Evolutionary conservation across 2,888 invertebrate genomes (phyloP).

Genomic region (Cacoxenus indagator): DNA sequence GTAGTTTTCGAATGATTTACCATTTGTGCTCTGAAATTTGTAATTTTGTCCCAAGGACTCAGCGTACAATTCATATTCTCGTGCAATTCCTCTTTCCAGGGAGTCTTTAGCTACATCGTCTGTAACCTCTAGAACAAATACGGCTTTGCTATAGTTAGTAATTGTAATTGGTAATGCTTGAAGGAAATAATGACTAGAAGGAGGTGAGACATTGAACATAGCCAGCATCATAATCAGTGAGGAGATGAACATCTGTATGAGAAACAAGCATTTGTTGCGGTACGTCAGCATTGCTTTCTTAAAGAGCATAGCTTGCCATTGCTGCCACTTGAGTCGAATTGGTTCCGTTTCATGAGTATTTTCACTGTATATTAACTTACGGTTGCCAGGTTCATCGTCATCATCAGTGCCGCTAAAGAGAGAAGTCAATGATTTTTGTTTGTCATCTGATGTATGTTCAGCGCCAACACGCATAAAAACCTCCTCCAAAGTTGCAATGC

Average conservation of each 20-base stretch:
- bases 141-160: background rate
- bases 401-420: background rate
- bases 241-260: constrained; percentile 25
- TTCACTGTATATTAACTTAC: constrained; percentile 19
- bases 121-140: constrained; percentile 20
- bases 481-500: constrained; percentile 88
- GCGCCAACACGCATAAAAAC: constrained; percentile 81
- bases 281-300: constrained; percentile 25
- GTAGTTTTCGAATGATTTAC: constrained; percentile 29
- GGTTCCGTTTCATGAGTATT: background rate
- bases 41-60: background rate
- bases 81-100: constrained; percentile 52
- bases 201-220: constrained; percentile 21
- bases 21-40: constrained; percentile 7
- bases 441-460: constrained; percentile 52
- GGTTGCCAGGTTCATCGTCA: background rate
- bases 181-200: constrained; percentile 21
- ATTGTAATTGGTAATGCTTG: constrained; percentile 22
- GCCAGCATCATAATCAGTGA: constrained; percentile 26
- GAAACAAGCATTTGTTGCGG: constrained; percentile 16
- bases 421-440: background rate
- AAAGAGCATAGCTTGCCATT: constrained; percentile 74
- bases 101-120: constrained; percentile 71
- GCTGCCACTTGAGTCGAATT: background rate
- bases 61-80: constrained; percentile 14